phyloP scores from a whole-genome alignment of 2,797 vertebrate genomes.

The Tokudaia tokunoshimensis region DNA sequence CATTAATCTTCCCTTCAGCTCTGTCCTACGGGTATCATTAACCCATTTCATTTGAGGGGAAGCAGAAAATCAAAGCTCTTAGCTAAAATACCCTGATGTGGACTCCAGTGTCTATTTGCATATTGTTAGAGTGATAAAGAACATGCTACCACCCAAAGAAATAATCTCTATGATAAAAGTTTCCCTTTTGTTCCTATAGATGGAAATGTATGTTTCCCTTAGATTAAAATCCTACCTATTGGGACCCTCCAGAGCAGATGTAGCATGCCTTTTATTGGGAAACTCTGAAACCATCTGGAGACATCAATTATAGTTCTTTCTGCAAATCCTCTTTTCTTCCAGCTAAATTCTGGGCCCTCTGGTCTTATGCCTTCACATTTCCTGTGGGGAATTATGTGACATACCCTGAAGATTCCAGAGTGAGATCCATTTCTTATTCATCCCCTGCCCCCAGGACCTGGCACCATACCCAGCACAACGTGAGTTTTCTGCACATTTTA shows the following conservation, averaged over 20 bases:
- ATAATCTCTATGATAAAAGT: not conserved
- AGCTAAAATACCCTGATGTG: not conserved
- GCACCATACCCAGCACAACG: not conserved
- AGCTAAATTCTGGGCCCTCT: not conserved
- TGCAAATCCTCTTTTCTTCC: constrained; percentile 12
- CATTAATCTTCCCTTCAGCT: not conserved
- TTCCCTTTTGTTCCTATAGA: not conserved
- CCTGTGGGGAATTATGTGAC: not conserved
- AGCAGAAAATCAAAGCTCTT: not conserved
- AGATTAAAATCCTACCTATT: not conserved
- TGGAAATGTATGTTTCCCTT: constrained; percentile 39
- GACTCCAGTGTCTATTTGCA: not conserved
- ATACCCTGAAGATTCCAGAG: not conserved
- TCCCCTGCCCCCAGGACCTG: not conserved
- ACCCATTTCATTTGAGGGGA: not conserved
- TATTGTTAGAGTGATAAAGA: not conserved
- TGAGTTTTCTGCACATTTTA: not conserved
- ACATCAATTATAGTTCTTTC: not conserved
- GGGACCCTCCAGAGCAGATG: not conserved
- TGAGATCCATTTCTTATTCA: not conserved
- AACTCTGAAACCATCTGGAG: constrained; percentile 22
- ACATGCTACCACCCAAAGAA: not conserved
- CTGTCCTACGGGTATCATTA: not conserved
- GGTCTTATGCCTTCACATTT: not conserved
- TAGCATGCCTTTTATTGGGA: constrained; percentile 8